Evolutionary conservation across 1,140 invertebrate species (phyloP).

Genomic region (Streblospio benedicti): DNA sequence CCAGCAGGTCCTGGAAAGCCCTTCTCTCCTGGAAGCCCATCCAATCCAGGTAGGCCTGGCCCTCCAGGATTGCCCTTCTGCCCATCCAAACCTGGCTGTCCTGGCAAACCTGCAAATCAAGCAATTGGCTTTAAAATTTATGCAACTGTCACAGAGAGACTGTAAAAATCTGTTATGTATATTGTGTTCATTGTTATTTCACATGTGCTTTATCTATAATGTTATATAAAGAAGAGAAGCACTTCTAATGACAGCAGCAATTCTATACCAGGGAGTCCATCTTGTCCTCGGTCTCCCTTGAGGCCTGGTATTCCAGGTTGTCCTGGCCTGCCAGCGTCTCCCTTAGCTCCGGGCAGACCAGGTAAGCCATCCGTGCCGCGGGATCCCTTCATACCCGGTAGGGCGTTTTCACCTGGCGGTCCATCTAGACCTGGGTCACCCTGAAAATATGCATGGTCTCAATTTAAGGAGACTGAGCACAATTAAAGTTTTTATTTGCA

Average conservation of each 20-base stretch:
- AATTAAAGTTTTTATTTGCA: too few relatives aligned
- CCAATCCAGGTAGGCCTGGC: constrained; percentile 7
- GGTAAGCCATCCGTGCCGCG: constrained; percentile 7
- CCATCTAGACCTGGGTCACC: background rate
- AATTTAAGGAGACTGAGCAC: too few relatives aligned
- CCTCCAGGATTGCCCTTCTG: background rate
- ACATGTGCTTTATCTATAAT: too few relatives aligned
- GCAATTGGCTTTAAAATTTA: background rate
- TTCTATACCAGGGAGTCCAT: background rate
- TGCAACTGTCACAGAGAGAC: too few relatives aligned
- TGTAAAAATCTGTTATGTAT: too few relatives aligned
- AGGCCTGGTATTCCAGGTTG: background rate
- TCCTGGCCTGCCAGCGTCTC: background rate
- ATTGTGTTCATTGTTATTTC: too few relatives aligned
- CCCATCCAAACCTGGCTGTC: constrained; percentile 9
- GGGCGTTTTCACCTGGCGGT: background rate
- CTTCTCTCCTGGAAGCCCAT: background rate
- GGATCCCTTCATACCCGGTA: background rate
- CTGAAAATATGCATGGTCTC: too few relatives aligned
- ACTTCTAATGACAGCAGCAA: too few relatives aligned
- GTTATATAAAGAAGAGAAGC: too few relatives aligned
- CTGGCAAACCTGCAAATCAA: background rate
- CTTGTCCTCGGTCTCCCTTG: background rate
- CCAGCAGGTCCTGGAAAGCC: constrained; percentile 12
- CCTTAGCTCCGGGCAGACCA: background rate